Percentiles rank a stretch among this genome's conserved stretches.
phyloP scores from a whole-genome alignment of 1,140 invertebrate genomes.

The Meloidogyne floridensis region DNA sequence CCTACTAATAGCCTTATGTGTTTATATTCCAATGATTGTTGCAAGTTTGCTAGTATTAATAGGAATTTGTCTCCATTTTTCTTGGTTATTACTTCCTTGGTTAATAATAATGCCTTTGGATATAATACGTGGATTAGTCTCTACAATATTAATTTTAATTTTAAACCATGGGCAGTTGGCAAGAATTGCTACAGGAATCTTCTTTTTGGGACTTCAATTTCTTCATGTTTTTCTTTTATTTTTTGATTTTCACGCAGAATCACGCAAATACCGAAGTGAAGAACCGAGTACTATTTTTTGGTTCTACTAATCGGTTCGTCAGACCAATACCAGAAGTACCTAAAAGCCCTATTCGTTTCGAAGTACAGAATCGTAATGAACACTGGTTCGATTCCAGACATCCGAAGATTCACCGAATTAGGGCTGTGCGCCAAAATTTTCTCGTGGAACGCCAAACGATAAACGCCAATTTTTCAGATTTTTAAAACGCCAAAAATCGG shows the following conservation, averaged over 20 bases:
- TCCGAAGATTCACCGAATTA: too few relatives aligned
- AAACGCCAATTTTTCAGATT: too few relatives aligned
- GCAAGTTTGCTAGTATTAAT: constrained; percentile 58
- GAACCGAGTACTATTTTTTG: too few relatives aligned
- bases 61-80: constrained; percentile 16
- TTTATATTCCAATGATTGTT: constrained; percentile 57
- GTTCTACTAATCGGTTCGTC: too few relatives aligned
- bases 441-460: too few relatives aligned
- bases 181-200: constrained; percentile 62
- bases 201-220: constrained; percentile 65
- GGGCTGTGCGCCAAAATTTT: too few relatives aligned
- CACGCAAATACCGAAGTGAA: too few relatives aligned
- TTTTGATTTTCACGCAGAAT: not conserved
- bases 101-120: constrained; percentile 59
- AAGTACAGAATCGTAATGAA: too few relatives aligned
- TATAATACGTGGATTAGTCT: constrained; percentile 61
- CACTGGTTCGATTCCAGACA: too few relatives aligned
- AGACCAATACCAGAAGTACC: too few relatives aligned
- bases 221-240: constrained; percentile 52
- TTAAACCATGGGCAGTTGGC: constrained; percentile 62
- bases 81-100: constrained; percentile 65
- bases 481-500: too few relatives aligned
- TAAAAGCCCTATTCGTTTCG: too few relatives aligned
- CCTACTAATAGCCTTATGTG: constrained; percentile 52
- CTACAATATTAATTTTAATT: constrained; percentile 60